Evolutionary conservation across 2,888 invertebrate genomes (phyloP).

Genomic region (Eutolmus rufibarbis): DNA sequence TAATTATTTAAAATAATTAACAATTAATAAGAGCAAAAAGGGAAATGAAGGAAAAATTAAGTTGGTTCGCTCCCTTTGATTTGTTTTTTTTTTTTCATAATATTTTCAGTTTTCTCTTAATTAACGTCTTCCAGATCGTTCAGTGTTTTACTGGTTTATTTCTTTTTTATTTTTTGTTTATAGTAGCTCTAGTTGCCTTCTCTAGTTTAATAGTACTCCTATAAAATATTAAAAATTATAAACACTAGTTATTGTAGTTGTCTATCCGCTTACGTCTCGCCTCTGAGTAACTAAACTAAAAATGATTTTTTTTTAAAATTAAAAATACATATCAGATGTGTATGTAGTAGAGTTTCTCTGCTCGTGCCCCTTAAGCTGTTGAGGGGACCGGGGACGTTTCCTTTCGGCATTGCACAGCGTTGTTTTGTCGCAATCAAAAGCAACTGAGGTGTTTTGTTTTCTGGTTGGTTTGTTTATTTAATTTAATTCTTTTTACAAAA

Average conservation of each 20-base stretch:
- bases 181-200: background rate
- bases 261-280: conserved; percentile 21
- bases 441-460: conserved; percentile 21
- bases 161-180: background rate
- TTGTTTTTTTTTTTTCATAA: background rate
- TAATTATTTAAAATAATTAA: conserved; percentile 42
- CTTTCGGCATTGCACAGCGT: conserved; percentile 13
- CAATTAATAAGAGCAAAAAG: conserved; percentile 30
- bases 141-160: background rate
- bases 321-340: conserved; percentile 23
- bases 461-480: conserved; percentile 17
- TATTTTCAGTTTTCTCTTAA: background rate
- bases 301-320: background rate
- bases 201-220: conserved; percentile 1
- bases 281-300: conserved; percentile 30
- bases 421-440: background rate
- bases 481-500: background rate
- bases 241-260: conserved; percentile 29
- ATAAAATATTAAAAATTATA: conserved; percentile 12
- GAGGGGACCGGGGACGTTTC: background rate
- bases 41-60: conserved; percentile 15
- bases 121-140: conserved; percentile 6
- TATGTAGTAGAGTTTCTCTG: conserved; percentile 6
- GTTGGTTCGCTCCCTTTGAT: conserved; percentile 9
- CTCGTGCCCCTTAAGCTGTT: background rate